phyloP scores from a whole-genome alignment of 2,888 invertebrate genomes.

The Caenorhabditis sp. region DNA sequence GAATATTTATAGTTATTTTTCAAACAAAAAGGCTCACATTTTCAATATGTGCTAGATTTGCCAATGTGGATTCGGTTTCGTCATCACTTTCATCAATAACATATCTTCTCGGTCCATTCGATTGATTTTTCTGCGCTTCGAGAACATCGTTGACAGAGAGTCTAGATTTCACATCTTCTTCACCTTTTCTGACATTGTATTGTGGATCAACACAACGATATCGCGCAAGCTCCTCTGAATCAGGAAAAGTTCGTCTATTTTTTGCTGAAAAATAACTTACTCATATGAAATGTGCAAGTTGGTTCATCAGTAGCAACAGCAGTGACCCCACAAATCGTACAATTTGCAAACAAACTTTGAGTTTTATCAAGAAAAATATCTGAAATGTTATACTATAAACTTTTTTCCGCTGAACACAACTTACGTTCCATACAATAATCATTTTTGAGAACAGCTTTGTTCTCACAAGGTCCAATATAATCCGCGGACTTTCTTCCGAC shows the following conservation, averaged over 20 bases:
- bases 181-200: not conserved
- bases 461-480: conserved; percentile 7
- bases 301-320: conserved; percentile 11
- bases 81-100: conserved; percentile 1
- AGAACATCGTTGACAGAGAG: not conserved
- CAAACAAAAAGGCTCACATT: no score
- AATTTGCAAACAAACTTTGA: conserved; percentile 17
- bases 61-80: not conserved
- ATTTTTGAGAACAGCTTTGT: conserved; percentile 4
- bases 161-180: not conserved
- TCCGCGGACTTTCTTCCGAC: not conserved
- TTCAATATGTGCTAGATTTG: not conserved
- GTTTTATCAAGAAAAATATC: conserved; percentile 19
- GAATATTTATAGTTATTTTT: no score
- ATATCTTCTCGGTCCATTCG: not conserved
- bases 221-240: not conserved
- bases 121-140: not conserved
- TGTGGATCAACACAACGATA: not conserved
- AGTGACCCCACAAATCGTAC: conserved; percentile 10
- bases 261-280: conserved; percentile 10
- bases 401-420: not conserved
- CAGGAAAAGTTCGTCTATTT: no score
- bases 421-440: conserved; percentile 26
- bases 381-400: conserved; percentile 4
- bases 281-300: conserved; percentile 17